A percentile compares a stretch with the other conserved stretches of the same genome.
phyloP scores from a whole-genome alignment of 2,888 invertebrate genomes.

The Andrena bucephala region DNA sequence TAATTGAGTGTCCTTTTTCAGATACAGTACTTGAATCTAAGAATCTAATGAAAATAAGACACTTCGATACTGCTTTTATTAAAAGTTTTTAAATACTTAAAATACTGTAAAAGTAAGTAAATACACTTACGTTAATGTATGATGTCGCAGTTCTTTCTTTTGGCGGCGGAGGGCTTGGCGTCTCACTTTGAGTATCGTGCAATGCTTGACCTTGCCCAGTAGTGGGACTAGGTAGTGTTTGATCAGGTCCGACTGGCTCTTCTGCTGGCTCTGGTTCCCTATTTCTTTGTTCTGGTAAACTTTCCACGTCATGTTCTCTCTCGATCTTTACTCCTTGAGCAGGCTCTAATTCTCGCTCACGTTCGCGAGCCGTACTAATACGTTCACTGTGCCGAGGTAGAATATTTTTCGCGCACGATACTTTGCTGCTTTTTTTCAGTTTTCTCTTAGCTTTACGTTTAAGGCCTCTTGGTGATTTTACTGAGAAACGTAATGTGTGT shows the following conservation, averaged over 20 bases:
- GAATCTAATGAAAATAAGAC: not conserved
- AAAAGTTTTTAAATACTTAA: not conserved
- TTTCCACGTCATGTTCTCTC: conserved; percentile 81
- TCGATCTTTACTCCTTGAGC: conserved; percentile 82
- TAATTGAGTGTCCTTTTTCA: too few species aligned
- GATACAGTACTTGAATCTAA: too few species aligned
- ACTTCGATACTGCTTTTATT: not conserved
- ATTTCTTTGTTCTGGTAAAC: conserved; percentile 83
- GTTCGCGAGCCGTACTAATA: conserved; percentile 73
- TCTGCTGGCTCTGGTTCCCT: conserved; percentile 86
- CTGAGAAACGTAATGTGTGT: conserved; percentile 60
- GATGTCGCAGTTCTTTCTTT: conserved; percentile 88
- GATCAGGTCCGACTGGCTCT: conserved; percentile 87
- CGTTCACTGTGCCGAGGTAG: conserved; percentile 80
- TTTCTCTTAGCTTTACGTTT: conserved; percentile 84
- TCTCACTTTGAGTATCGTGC: conserved; percentile 82
- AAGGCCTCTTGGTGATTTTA: conserved; percentile 85
- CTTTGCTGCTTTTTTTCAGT: conserved; percentile 77
- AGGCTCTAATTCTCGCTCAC: conserved; percentile 77
- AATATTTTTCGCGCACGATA: conserved; percentile 76
- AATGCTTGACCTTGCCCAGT: conserved; percentile 84
- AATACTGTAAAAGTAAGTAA: not conserved
- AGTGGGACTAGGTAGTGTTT: conserved; percentile 84
- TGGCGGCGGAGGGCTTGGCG: conserved; percentile 85
- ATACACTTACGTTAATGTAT: conserved; percentile 87